Evolutionary conservation across 1,140 invertebrate genomes (phyloP), one percentile per base, ranked within the genome.

Genomic region (Sitophilus oryzae): DNA sequence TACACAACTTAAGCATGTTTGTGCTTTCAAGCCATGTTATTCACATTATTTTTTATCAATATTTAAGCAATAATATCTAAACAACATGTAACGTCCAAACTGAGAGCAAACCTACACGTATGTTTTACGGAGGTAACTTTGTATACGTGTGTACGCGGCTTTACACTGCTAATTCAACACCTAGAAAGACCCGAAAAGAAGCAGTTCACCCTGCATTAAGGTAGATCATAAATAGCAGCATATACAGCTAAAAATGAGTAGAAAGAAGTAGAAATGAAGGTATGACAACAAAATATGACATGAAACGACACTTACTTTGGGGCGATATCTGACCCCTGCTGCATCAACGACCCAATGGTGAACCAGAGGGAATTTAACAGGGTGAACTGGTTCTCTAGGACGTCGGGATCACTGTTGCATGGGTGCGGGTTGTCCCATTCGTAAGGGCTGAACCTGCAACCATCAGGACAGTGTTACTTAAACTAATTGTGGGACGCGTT

Each of bases 271-370:
- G 34, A 41, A 48, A 37, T 46, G 16, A 47, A 23, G 38, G 14
- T 23, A 52, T 8, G 34, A 49, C 41, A 52, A 14, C 16, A 21
- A 49, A n/a, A n/a, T n/a, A n/a, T 30, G 25, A 30, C 25, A 30
- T 19, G 14, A 16, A n/a, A n/a, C n/a, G n/a, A 6, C 14, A 67
- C 69, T 71, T 71, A 72, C 70, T 83, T 85, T 60, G 87, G 85
- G 59, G 88, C 87, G 72, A 93, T 86, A 80, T 93, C 89, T 68
- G 85, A 89, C 74, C 90, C 89, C 81, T 91, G 88, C 79, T 91
- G 88, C 88, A 93, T 91, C 69, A 92, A 82, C 64, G 86, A 88
- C 63, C 88, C 88, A 72, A 90, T 86, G 74, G 88, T 88, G 78
- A 91, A 91, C 88, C 88, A 91, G 63, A 91, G 79, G 68, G 85